Evolutionary conservation across 2,888 invertebrate species (phyloP).

Genomic region (Thereva unica): DNA sequence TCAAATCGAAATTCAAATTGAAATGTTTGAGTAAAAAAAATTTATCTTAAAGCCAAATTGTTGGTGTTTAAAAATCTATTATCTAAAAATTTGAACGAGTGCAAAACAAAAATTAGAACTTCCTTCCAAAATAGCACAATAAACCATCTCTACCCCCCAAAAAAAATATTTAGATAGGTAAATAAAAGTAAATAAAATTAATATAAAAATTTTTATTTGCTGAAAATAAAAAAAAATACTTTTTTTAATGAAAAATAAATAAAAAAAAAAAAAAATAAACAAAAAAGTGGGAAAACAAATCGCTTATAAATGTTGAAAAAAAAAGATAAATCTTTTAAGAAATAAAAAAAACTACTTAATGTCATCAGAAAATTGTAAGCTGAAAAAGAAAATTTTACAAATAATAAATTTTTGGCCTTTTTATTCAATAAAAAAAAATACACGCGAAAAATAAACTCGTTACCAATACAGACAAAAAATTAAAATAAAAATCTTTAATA

Average conservation of each 20-base stretch:
- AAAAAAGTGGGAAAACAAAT: slow-evolving; percentile 24
- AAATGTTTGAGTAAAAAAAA: no score
- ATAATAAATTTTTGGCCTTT: background rate
- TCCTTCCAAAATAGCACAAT: no score
- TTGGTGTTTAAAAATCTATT: no score
- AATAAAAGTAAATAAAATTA: background rate
- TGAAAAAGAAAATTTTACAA: background rate
- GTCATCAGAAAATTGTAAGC: background rate
- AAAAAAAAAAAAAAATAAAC: slow-evolving; percentile 9
- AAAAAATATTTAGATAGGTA: no score
- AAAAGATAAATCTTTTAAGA: background rate
- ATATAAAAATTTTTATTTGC: slow-evolving; percentile 2
- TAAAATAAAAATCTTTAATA: no score
- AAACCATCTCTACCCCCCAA: no score
- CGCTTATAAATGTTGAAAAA: slow-evolving; percentile 32
- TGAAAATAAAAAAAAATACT: slow-evolving; percentile 3
- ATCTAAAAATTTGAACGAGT: no score
- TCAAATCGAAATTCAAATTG: no score
- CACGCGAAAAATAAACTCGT: background rate
- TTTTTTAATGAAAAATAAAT: background rate
- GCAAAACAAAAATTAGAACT: no score
- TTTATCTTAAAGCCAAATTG: no score
- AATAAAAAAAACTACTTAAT: background rate
- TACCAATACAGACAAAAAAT: no score
- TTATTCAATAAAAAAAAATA: background rate